Evolutionary conservation across 1,140 invertebrate species (phyloP).

Genomic region (Gryon sp.): DNA sequence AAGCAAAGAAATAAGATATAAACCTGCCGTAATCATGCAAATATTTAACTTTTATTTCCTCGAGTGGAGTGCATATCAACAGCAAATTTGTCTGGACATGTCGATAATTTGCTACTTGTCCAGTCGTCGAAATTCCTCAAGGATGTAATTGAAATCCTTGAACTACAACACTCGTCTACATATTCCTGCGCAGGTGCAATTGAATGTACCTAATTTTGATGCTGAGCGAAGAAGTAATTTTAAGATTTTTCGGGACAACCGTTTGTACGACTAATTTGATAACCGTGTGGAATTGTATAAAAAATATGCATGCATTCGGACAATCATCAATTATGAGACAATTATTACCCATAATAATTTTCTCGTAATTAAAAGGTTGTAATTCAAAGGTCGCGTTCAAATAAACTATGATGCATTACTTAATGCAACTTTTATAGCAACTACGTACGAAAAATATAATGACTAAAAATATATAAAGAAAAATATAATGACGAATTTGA

Average conservation of each 20-base stretch:
- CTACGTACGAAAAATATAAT: too few relatives aligned
- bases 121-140: constrained; percentile 72
- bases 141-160: constrained; percentile 64
- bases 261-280: constrained; percentile 61
- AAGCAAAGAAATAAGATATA: too few relatives aligned
- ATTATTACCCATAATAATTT: constrained; percentile 53
- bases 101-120: constrained; percentile 66
- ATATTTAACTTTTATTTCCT: too few relatives aligned
- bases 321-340: constrained; percentile 9
- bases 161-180: constrained; percentile 17
- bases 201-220: constrained; percentile 49
- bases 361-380: too few relatives aligned
- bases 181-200: constrained; percentile 19
- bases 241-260: constrained; percentile 40
- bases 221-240: constrained; percentile 33
- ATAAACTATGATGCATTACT: constrained; percentile 10
- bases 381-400: constrained; percentile 2
- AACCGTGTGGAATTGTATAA: constrained; percentile 41
- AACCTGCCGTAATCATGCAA: too few relatives aligned
- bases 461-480: too few relatives aligned
- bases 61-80: too few relatives aligned
- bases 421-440: too few relatives aligned
- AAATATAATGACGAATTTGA: too few relatives aligned
- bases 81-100: constrained; percentile 21
- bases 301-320: constrained; percentile 23